Evolutionary conservation across 2,797 vertebrate genomes (phyloP), one percentile per base, ranked within the genome.

Genomic region (Diceros bicornis): DNA sequence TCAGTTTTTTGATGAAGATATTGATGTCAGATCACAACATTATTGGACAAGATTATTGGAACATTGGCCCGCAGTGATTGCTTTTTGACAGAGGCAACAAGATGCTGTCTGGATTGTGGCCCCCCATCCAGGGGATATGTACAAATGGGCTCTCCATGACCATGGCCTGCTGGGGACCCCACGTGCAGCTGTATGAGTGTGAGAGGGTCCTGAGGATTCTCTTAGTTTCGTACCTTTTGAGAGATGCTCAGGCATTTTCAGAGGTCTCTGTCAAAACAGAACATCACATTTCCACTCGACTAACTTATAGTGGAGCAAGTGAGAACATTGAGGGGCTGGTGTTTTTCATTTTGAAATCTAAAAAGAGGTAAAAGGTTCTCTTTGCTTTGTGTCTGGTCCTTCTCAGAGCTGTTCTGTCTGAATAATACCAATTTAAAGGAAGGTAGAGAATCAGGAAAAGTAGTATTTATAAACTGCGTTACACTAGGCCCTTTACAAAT

Each of bases 261-360:
- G 66, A 25, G 23, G 13, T 79, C 77, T 86, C 44, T 86, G 71
- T 89, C 55, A 50, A 79, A 93, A 93, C 12, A 8, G 23, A 92
- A 78, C 52, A 82, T 78, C 37, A 47, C 32, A 23, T 94, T 86
- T 95, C 47, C 37, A 83, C 59, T 86, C 29, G 72, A 77, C 47
- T 55, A 64, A 66, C 64, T 57, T 57, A n/a, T 20, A 75, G 21
- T 66, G 29, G 37, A 71, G 23, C 20, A 75, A 69, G 77, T 27
- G 27, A 96, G 52, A 79, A 96, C 57, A 66, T 11, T 41, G 32
- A 89, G 23, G 50, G 29, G 13, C 16, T 37, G 66, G 9, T 71
- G 17, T 18, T 94, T 93, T 92, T 64, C 27, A 37, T 79, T 94
- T 90, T 90, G 52, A 94, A 92, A 47, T 88, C 47, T 32, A 55